Percentiles rank a stretch among this genome's conserved stretches.
Evolutionary conservation across 2,113 vertebrate genomes (phyloP).

Genomic region (Danionella cerebrum): DNA sequence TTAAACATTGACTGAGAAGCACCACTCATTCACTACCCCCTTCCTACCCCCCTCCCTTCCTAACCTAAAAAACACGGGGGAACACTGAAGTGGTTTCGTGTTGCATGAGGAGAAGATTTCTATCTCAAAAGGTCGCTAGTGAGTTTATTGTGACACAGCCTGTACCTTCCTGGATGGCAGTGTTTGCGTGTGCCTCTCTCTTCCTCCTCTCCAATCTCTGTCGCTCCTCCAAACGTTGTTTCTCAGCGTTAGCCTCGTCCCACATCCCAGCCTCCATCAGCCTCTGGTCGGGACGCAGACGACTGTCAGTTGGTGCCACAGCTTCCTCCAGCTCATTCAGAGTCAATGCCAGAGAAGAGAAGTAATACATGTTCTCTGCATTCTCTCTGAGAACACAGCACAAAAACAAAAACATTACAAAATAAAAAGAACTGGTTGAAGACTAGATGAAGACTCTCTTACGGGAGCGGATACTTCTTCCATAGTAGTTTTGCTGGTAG

Average conservation of each 20-base stretch:
- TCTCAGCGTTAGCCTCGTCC: constrained; percentile 87
- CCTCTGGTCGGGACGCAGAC: constrained; percentile 82
- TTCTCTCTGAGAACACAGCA: constrained; percentile 69
- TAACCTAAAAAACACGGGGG: no score
- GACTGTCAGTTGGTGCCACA: constrained; percentile 82
- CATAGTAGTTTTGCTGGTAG: constrained; percentile 82
- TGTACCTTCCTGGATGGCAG: constrained; percentile 76
- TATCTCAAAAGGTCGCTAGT: no score
- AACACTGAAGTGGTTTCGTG: no score
- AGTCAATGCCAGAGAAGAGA: constrained; percentile 88
- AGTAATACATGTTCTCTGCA: constrained; percentile 92
- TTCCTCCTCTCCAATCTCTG: constrained; percentile 75
- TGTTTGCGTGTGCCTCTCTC: constrained; percentile 66
- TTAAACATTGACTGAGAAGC: no score
- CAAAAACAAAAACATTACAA: not conserved
- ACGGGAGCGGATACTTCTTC: constrained; percentile 94
- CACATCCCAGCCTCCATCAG: constrained; percentile 90
- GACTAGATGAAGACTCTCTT: constrained; percentile 34
- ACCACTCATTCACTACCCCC: no score
- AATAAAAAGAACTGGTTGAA: no score
- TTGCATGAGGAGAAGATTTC: no score
- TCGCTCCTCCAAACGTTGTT: constrained; percentile 83
- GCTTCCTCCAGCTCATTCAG: constrained; percentile 81
- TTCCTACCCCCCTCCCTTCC: no score
- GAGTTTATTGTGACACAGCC: not conserved